Evolutionary conservation across 2,888 invertebrate genomes (phyloP).

Genomic region (Phorcus lineatus): DNA sequence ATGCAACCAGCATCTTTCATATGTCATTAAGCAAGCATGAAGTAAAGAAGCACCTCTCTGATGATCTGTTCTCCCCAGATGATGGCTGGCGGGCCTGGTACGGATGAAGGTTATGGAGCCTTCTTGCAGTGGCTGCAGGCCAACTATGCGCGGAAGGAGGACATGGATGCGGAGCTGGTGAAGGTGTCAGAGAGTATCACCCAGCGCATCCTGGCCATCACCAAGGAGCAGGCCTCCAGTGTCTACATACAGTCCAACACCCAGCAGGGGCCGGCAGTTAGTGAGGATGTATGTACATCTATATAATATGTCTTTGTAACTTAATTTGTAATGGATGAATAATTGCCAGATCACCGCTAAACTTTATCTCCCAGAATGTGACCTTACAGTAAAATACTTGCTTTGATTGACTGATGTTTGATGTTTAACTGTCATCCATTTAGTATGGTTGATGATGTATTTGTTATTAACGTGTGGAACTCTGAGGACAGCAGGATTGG

Average conservation of each 20-base stretch:
- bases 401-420: too few relatives aligned
- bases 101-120: constrained; percentile 42
- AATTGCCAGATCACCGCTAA: too few relatives aligned
- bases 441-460: too few relatives aligned
- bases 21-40: not conserved
- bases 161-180: constrained; percentile 51
- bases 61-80: constrained; percentile 36
- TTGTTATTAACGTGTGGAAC: too few relatives aligned
- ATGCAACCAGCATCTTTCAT: not conserved
- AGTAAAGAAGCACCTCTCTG: too few relatives aligned
- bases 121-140: constrained; percentile 57
- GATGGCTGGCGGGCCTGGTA: constrained; percentile 46
- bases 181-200: constrained; percentile 55
- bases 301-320: too few relatives aligned
- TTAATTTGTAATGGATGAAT: too few relatives aligned
- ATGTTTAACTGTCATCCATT: too few relatives aligned
- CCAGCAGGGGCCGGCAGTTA: not conserved
- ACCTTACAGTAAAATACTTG: too few relatives aligned
- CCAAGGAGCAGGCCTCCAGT: constrained; percentile 35
- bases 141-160: constrained; percentile 57
- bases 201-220: constrained; percentile 46
- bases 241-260: not conserved
- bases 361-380: too few relatives aligned
- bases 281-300: constrained; percentile 33
- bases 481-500: too few relatives aligned